Base-by-base conservation (phyloP, 2,113 vertebrate species). In the Oreochromis niloticus region DNA sequence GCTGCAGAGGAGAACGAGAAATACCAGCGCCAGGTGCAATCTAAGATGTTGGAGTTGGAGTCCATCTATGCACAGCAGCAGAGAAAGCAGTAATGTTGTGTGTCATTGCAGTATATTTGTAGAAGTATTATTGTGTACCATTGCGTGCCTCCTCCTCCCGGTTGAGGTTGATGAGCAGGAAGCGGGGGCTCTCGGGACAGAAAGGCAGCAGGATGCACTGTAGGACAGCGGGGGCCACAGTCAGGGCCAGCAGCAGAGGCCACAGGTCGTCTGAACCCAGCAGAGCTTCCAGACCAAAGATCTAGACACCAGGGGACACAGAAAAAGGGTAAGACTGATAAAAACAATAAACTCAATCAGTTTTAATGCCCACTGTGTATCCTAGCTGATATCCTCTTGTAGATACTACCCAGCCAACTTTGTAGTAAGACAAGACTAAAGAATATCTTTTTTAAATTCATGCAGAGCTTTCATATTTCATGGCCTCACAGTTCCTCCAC, bases 131-230 rank as follows among this genome's bases (percentile, higher is more conserved):
- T 34, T 24, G 46, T 3, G 8, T 88, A 97, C 96, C 96, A 94
- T 96, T 96, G 63, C 95, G 94, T 0, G 96, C 96, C 90, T 96
- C 43, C 78, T 97, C 96, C 90, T 97, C 96, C 84, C 96, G 61
- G 22, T 96, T 95, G n/a, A 95, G 95, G 95, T 97, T 97, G 92
- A 97, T 97, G 90, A 97, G 96, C 54, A 97, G 94, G 92, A 91
- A 97, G 2, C 96, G 96, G 7, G 96, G 96, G 82, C 96, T 97
- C 92, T 97, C 96, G 0, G 96, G 96, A 13, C 96, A 97, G 92
- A 97, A 97, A 39, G 97, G 97, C 75, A 97, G 94, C 89, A 96
- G 89, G 32, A 95, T 39, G 82, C 96, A 96, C 92, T 97, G 96
- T 54, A 97, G 39, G 57, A 96, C 83, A 1, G 96, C 96, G 1